These are phyloP conservation scores for Apteryx owenii DNA, from an alignment of 2,113 vertebrate genomes.

Conservation along the genomic window DNA sequence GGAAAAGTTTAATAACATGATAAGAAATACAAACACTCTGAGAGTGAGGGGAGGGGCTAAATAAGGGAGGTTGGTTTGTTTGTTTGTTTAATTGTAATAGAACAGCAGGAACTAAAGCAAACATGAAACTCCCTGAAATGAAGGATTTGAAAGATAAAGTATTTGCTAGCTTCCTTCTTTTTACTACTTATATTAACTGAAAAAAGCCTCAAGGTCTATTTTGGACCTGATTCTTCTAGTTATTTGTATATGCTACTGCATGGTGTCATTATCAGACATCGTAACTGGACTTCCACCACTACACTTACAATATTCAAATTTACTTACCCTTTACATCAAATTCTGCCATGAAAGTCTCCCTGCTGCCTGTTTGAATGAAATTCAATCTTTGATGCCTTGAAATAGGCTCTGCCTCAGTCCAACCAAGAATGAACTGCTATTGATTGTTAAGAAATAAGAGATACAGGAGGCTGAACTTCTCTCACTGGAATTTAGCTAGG, in stretches of 20 bases:
- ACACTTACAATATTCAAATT: background rate
- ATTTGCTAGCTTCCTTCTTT: background rate
- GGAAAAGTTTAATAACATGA: background rate
- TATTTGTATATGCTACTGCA: background rate
- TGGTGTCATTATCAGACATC: background rate
- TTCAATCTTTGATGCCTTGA: conserved; percentile 17
- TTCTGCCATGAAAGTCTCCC: background rate
- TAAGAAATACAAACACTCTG: background rate
- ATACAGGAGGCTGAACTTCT: background rate
- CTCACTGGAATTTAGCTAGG: background rate
- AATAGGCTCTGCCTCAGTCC: conserved; percentile 1
- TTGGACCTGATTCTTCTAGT: background rate
- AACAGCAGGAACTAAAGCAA: background rate
- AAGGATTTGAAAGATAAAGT: background rate
- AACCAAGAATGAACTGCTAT: conserved; percentile 27
- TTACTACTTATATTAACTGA: background rate
- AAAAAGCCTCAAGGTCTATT: background rate
- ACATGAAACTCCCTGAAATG: background rate
- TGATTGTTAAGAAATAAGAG: background rate
- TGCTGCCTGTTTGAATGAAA: background rate
- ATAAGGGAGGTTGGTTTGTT: background rate
- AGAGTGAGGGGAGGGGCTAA: background rate
- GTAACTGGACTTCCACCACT: conserved; percentile 4
- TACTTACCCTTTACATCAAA: background rate
- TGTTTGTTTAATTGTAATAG: background rate